Conservation (phyloP, 1,140 invertebrate genomes). For the Zeugodacus cucurbitae region DNA sequence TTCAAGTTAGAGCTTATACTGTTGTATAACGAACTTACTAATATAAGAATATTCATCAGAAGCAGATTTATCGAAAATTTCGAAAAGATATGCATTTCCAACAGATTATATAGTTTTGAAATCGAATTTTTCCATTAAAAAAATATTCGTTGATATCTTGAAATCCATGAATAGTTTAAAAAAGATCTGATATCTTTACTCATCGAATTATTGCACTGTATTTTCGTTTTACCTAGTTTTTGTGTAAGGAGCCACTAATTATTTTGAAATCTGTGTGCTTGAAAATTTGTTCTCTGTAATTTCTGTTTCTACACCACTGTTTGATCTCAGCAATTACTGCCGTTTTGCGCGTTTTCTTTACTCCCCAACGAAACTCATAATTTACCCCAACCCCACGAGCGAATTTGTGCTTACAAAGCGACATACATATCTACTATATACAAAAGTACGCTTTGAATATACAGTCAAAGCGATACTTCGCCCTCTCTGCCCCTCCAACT, state of each 20-base stretch:
- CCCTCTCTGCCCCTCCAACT: not conserved
- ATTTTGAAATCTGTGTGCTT: not conserved
- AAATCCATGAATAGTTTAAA: too few relatives aligned
- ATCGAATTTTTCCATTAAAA: too few relatives aligned
- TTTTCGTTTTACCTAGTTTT: too few relatives aligned
- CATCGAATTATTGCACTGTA: too few relatives aligned
- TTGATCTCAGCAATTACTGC: not conserved
- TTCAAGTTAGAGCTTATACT: too few relatives aligned
- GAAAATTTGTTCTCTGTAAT: not conserved
- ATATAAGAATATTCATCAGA: too few relatives aligned
- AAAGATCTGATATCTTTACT: too few relatives aligned
- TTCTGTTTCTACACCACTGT: not conserved
- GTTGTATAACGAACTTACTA: too few relatives aligned
- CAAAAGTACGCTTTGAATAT: not conserved
- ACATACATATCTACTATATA: not conserved
- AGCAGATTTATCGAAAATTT: too few relatives aligned
- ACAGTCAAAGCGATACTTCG: not conserved
- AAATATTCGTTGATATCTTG: too few relatives aligned
- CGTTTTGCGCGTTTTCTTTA: not conserved
- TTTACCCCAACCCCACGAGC: not conserved
- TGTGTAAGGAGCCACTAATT: not conserved
- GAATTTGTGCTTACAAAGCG: not conserved
- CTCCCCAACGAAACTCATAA: slow-evolving; percentile 8
- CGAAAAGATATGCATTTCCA: too few relatives aligned
- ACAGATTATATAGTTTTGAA: too few relatives aligned